These are phyloP conservation scores for Mantis religiosa DNA, from an alignment of 2,888 invertebrate genomes.

Conservation along the genomic window DNA sequence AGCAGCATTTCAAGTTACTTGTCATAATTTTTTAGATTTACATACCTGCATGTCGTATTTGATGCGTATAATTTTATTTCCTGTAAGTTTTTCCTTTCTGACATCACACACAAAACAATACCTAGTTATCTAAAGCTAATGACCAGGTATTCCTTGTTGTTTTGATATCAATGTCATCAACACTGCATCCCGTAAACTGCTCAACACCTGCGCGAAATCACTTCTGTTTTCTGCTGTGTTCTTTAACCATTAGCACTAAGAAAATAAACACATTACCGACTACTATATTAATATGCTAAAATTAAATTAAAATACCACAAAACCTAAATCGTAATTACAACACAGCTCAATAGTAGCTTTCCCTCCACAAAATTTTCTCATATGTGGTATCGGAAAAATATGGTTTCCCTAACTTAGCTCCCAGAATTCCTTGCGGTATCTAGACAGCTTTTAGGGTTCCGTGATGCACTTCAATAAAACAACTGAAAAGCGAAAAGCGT, in stretches of 20 bases:
- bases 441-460: conserved; percentile 32
- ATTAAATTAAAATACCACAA: conserved; percentile 31
- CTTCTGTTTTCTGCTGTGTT: conserved; percentile 28
- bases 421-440: conserved; percentile 52
- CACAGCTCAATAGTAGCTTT: conserved; percentile 38
- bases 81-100: conserved; percentile 41
- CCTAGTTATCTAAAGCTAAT: conserved; percentile 33
- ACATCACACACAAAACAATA: conserved; percentile 43
- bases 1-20: not conserved
- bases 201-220: conserved; percentile 44
- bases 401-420: conserved; percentile 54
- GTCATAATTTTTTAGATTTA: conserved; percentile 9
- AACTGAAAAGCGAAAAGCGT: conserved; percentile 18
- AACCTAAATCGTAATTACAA: conserved; percentile 30
- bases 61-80: conserved; percentile 38
- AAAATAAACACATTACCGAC: conserved; percentile 21
- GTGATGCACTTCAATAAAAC: conserved; percentile 24
- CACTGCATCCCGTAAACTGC: conserved; percentile 37
- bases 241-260: conserved; percentile 18
- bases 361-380: conserved; percentile 43
- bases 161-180: conserved; percentile 36
- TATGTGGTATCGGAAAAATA: conserved; percentile 54
- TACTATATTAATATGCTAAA: conserved; percentile 22
- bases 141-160: conserved; percentile 29
- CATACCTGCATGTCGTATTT: conserved; percentile 49